A percentile compares a stretch with the other conserved stretches of the same genome.
Conservation (phyloP, 2,797 vertebrate species). For the Thunnus albacares region DNA sequence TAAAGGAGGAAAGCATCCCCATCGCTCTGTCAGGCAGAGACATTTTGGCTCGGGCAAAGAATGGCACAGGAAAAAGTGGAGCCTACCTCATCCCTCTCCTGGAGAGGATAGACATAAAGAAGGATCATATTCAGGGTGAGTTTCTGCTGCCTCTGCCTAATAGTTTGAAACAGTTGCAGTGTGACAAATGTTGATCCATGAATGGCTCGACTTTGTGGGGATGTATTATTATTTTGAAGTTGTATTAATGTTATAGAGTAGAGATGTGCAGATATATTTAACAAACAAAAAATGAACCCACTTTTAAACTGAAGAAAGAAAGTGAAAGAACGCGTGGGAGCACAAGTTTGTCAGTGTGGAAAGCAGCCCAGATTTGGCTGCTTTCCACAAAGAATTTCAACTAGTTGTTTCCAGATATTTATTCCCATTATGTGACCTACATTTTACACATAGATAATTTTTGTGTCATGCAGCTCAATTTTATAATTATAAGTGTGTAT, state of each 20-base stretch:
- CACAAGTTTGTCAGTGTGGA: no score
- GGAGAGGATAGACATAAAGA: slow-evolving; percentile 87
- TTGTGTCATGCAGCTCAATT: no score
- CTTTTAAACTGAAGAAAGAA: neutral
- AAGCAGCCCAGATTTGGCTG: neutral
- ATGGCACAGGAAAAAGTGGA: slow-evolving; percentile 88
- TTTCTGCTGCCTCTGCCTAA: neutral
- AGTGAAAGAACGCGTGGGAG: neutral
- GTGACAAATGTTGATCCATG: neutral
- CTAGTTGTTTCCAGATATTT: neutral
- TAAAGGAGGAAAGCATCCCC: slow-evolving; percentile 88
- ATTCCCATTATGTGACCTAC: neutral
- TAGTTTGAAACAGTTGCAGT: neutral
- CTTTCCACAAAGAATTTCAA: neutral
- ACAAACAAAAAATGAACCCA: neutral
- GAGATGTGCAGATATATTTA: neutral
- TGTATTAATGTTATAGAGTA: neutral
- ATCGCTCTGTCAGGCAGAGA: slow-evolving; percentile 87
- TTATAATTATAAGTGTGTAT: no score
- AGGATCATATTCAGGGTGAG: slow-evolving; percentile 86
- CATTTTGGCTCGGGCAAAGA: slow-evolving; percentile 87
- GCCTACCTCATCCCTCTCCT: slow-evolving; percentile 89
- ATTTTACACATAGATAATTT: no score
- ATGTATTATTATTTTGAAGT: neutral
- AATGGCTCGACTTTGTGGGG: neutral